Conservation (phyloP, 2,797 vertebrate genomes). For the Pseudomugil gertrudae region DNA sequence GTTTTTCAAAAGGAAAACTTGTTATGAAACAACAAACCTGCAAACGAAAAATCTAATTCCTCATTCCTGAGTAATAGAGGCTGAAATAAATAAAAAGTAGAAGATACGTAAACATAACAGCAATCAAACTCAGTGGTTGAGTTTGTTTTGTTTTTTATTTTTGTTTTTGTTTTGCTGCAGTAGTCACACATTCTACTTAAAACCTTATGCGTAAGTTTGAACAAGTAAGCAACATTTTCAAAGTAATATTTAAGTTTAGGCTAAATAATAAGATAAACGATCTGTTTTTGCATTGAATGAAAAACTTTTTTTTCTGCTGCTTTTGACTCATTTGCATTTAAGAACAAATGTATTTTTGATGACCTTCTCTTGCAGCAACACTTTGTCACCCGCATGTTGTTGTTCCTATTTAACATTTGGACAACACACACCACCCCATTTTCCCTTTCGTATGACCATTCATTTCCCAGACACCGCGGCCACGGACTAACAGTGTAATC, state of each 20-base stretch:
- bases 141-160: no score
- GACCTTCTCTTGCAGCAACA: constrained; percentile 68
- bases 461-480: constrained; percentile 68
- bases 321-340: constrained; percentile 40
- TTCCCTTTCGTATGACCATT: constrained; percentile 63
- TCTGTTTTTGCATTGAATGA: fast-evolving
- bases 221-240: neutral
- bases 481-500: constrained; percentile 74
- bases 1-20: neutral
- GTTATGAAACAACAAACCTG: neutral
- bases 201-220: no score
- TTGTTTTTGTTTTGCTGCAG: neutral
- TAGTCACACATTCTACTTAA: neutral
- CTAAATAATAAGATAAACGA: neutral
- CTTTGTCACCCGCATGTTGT: constrained; percentile 44
- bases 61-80: neutral
- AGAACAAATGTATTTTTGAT: constrained; percentile 37
- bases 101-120: neutral
- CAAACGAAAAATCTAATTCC: neutral
- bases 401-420: constrained; percentile 71
- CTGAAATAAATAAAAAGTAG: neutral
- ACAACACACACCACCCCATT: constrained; percentile 58
- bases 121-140: neutral
- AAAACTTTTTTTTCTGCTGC: neutral
- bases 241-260: constrained; percentile 1